Base-by-base conservation (phyloP, 1,140 invertebrate species). In the Dreissena polymorpha region DNA sequence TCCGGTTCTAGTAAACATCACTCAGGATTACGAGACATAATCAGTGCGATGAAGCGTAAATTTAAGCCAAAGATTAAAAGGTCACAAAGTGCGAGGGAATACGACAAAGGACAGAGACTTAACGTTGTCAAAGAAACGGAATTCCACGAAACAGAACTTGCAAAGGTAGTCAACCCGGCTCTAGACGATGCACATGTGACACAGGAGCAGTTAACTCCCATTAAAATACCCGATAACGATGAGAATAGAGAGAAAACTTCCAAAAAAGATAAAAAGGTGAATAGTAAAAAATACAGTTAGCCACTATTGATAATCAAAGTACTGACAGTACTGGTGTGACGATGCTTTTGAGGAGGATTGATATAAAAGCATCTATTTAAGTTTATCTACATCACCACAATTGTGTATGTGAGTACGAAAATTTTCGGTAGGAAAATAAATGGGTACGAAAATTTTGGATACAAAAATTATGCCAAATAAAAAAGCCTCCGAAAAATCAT, bases 51-150 rank as follows among this genome's bases (percentile, higher is more conserved):
- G 68, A 83, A 83, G 60, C 51, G 57, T 29, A 65, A 73, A 57
- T 50, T 83, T 29, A 67, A 69, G 60, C 81, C 81, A 65, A 83
- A 77, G 60, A 18, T 83, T 16, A 83, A 83, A 71, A 50, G 81
- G 21, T 83, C 81, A 39, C 81, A 83, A 64, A 83, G 81, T 53
- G 81, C 81, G 16, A 64, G 81, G 0, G 81, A 83, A 39, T 65
- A 57, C 18, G 78, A 80, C 49, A 71, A 72, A 25, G 63, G 57
- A 25, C 64, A 65, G 49, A 64, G 63, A 55, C 51, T 82, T 23
- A 39, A 73, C 18, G 63, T 71, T 25, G 79, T 82, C 2, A 74
- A 72, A 23, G 79, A 82, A 57, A 68, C 39, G 50, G 79, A 82
- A 57, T 67, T 29, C 0, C 3, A 18, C 10, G 39, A 27, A 50